phyloP scores from a whole-genome alignment of 2,113 vertebrate species.

The Colaptes auratus region DNA sequence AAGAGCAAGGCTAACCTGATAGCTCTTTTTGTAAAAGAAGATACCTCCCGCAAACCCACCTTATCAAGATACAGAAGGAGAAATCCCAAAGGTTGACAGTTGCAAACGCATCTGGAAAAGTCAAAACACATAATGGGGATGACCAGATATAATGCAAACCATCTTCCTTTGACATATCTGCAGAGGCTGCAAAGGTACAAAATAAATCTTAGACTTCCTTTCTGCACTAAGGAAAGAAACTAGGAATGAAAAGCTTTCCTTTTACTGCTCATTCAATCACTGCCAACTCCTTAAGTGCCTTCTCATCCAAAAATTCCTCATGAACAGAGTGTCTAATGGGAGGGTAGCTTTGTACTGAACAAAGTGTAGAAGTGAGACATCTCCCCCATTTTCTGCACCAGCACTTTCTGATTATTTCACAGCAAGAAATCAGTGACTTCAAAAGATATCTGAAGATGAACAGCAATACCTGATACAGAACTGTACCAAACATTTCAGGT shows the following conservation, averaged over 20 bases:
- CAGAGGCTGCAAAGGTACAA: slow-evolving; percentile 44
- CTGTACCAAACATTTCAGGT: not conserved
- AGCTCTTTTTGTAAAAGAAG: not conserved
- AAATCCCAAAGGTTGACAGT: slow-evolving; percentile 69
- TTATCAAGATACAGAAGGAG: slow-evolving; percentile 67
- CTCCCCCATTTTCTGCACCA: not conserved
- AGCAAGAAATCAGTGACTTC: not conserved
- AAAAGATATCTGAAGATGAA: not conserved
- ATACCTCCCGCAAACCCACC: slow-evolving; percentile 59
- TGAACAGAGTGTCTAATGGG: not conserved
- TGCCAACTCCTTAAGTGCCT: not conserved
- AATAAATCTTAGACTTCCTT: slow-evolving; percentile 34
- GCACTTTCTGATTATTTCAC: not conserved
- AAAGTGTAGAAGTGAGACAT: not conserved
- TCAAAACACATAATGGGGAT: slow-evolving; percentile 50
- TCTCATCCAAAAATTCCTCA: slow-evolving; percentile 38
- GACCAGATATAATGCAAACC: slow-evolving; percentile 29
- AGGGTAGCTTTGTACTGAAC: slow-evolving; percentile 10
- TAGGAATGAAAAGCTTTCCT: slow-evolving; percentile 38
- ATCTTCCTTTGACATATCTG: slow-evolving; percentile 40
- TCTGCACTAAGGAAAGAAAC: slow-evolving; percentile 3
- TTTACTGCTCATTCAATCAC: slow-evolving; percentile 16
- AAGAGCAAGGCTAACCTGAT: not conserved
- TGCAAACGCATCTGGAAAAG: slow-evolving; percentile 62
- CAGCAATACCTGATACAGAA: not conserved